Evolutionary conservation across 2,113 vertebrate genomes (phyloP), one percentile per base, ranked within the genome.

Genomic region (Macquaria ambigua): DNA sequence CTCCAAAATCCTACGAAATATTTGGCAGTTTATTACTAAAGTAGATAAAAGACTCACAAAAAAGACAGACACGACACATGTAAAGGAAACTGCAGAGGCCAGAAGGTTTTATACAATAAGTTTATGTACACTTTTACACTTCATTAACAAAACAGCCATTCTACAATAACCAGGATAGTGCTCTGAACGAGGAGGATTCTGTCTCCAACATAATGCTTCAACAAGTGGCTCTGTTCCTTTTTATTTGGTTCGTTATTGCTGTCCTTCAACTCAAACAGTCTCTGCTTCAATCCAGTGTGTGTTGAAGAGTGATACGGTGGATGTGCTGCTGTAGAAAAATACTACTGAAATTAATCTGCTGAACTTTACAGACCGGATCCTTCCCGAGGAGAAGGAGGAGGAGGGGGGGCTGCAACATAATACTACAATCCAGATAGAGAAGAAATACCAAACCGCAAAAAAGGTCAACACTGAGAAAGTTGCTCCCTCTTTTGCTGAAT

Each of bases 171-270:
- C 90, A 82, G 88, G 84, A 86, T 90, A 89, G 89, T 91, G 89
- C 93, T 94, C 74, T 85, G 88, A 92, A 88, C 46, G 43, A 66
- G 77, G 89, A 89, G 88, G 81, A 73, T 31, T 81, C 50, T 23
- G 63, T 83, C 84, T 83, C 81, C 81, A 48, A 82, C 74, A 31
- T 63, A 70, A 81, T 69, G 74, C 89, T 80, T 76, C 76, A 37
- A 52, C 61, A 3, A 92, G 88, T 94, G 92, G 93, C 90, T 93
- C 91, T 82, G 84, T 81, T 94, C 91, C 84, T 91, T 89, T 90
- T 72, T 55, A 93, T 97, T 96, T 94, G 95, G 96, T 96, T 95
- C 94, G 93, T 97, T 97, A 97, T 97, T 97, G 97, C 97, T 97
- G 94, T 92, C 86, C 88, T 76, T 84, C 91, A 95, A 93, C 95